Evolutionary conservation across 2,113 vertebrate species (phyloP).

Genomic region (Gymnorhina tibicen): DNA sequence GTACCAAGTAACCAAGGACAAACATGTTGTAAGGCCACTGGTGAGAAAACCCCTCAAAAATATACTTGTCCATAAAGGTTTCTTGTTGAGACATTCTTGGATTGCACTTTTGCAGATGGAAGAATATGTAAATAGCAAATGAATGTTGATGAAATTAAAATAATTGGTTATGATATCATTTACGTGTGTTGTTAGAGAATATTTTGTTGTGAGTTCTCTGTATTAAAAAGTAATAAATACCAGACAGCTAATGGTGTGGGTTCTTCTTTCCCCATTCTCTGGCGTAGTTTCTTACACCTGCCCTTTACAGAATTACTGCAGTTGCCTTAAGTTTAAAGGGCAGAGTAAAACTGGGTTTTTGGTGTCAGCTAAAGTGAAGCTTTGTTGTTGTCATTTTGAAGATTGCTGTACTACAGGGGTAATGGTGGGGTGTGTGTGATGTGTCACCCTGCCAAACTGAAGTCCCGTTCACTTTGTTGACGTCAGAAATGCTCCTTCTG

Average conservation of each 20-base stretch:
- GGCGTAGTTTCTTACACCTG: background rate
- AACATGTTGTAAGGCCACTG: conserved; percentile 14
- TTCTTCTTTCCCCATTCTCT: background rate
- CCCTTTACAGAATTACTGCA: background rate
- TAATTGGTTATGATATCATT: conserved; percentile 72
- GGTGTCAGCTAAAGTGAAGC: background rate
- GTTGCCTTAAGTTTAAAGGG: background rate
- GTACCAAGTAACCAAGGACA: conserved; percentile 54
- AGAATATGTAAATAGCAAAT: conserved; percentile 78
- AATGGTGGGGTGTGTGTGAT: background rate
- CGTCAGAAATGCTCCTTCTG: background rate
- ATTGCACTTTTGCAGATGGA: conserved; percentile 77
- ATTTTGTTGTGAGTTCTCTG: conserved; percentile 79
- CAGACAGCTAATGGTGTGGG: conserved; percentile 42
- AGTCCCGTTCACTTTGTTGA: background rate
- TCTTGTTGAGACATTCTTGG: conserved; percentile 66
- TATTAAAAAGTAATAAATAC: conserved; percentile 78
- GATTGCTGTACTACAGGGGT: background rate
- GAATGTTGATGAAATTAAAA: conserved; percentile 74
- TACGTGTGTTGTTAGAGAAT: conserved; percentile 71
- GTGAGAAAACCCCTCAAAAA: conserved; percentile 48
- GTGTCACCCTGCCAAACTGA: background rate
- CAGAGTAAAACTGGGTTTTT: background rate
- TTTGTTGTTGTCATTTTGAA: background rate
- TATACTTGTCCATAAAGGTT: conserved; percentile 55